Evolutionary conservation across 2,888 invertebrate genomes (phyloP).

Genomic region (Zaprionus obscuricornis): DNA sequence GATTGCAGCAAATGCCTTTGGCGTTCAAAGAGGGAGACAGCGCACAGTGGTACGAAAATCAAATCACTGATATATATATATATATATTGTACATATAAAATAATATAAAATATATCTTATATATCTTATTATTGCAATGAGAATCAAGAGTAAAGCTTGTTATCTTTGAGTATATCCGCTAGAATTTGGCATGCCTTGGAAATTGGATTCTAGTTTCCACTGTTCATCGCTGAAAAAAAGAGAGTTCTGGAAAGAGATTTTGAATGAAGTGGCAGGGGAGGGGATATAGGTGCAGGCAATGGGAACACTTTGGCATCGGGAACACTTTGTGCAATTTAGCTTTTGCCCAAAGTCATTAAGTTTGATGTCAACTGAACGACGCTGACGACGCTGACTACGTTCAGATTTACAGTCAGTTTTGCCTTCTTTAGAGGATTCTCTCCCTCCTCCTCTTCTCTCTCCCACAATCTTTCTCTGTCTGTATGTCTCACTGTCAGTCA

Average conservation of each 20-base stretch:
- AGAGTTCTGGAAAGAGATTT: too few relatives aligned
- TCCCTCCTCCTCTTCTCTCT: too few relatives aligned
- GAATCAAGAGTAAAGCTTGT: too few relatives aligned
- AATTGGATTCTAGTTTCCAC: too few relatives aligned
- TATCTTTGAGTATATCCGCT: too few relatives aligned
- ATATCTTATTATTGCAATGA: too few relatives aligned
- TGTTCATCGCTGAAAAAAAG: too few relatives aligned
- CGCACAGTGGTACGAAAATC: not conserved
- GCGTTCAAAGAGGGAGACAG: conserved; percentile 1
- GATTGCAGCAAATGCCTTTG: conserved; percentile 55
- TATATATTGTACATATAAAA: too few relatives aligned
- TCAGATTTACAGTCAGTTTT: conserved; percentile 57
- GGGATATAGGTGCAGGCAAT: not conserved
- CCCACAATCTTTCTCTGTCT: not conserved
- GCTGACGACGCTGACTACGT: conserved; percentile 36
- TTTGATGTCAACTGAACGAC: conserved; percentile 40
- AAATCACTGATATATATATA: too few relatives aligned
- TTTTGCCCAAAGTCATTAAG: conserved; percentile 74
- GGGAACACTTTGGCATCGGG: not conserved
- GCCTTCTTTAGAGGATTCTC: conserved; percentile 19
- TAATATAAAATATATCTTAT: too few relatives aligned
- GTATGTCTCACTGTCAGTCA: conserved; percentile 10
- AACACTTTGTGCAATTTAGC: conserved; percentile 68
- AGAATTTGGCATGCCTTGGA: too few relatives aligned
- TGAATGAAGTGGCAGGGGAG: not conserved